phyloP scores from a whole-genome alignment of 2,888 invertebrate genomes.

The Zaprionus lineosus region DNA sequence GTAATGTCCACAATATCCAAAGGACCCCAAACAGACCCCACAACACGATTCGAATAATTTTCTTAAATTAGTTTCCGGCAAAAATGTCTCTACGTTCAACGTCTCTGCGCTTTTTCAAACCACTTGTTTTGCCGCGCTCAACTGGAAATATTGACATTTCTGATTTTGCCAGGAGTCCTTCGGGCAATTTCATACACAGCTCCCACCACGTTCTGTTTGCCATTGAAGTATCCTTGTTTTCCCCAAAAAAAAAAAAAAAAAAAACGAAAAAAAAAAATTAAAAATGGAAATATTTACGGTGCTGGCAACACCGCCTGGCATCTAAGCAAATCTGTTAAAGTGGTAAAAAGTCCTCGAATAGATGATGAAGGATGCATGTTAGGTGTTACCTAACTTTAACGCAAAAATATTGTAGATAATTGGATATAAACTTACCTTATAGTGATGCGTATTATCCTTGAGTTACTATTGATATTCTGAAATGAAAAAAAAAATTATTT shows the following conservation, averaged over 20 bases:
- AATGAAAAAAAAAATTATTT: too few relatives aligned
- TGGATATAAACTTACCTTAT: too few relatives aligned
- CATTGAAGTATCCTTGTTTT: constrained; percentile 30
- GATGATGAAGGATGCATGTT: constrained; percentile 41
- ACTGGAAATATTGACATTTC: constrained; percentile 72
- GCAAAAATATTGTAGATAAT: too few relatives aligned
- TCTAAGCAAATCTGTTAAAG: constrained; percentile 17
- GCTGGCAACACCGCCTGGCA: constrained; percentile 38
- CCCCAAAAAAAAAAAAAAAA: constrained; percentile 22
- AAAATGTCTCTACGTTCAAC: too few relatives aligned
- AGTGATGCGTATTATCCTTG: too few relatives aligned
- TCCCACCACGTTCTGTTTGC: constrained; percentile 11
- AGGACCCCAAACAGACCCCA: constrained; percentile 51
- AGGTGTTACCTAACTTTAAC: too few relatives aligned
- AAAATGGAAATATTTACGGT: constrained; percentile 22
- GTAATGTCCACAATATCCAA: constrained; percentile 30
- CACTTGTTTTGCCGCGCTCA: constrained; percentile 64
- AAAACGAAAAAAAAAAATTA: too few relatives aligned
- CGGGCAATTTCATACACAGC: constrained; percentile 26
- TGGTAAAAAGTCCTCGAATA: constrained; percentile 29
- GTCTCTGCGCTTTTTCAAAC: constrained; percentile 49
- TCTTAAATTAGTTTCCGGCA: constrained; percentile 73
- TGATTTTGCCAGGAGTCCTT: constrained; percentile 46
- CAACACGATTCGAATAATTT: constrained; percentile 50
- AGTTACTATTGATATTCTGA: too few relatives aligned